A percentile compares a stretch with the other conserved stretches of the same genome.
These are phyloP conservation scores for Drosophila chauvacae DNA, from an alignment of 1,140 invertebrate species.

Conservation along the genomic window DNA sequence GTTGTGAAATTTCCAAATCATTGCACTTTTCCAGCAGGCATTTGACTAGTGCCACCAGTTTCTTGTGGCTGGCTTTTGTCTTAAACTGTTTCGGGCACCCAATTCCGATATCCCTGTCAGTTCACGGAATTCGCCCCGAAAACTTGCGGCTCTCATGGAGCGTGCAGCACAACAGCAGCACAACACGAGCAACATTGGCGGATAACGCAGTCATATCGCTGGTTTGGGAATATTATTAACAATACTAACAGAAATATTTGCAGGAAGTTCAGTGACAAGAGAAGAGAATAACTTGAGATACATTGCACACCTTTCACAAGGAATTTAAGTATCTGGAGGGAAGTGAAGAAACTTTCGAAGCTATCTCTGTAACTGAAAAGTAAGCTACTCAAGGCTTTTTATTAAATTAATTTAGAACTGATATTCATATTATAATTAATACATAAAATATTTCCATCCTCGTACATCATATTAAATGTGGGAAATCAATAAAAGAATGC, in stretches of 20 bases:
- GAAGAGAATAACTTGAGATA: neutral
- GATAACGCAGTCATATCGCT: slow-evolving; percentile 1
- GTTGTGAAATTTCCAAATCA: slow-evolving; percentile 84
- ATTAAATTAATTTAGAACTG: neutral
- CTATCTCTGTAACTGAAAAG: neutral
- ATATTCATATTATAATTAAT: neutral
- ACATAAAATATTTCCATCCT: neutral
- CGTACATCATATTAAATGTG: no score
- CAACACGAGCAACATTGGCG: neutral
- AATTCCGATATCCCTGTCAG: slow-evolving; percentile 61
- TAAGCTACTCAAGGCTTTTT: neutral
- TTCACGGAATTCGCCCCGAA: slow-evolving; percentile 59
- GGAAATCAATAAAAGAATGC: neutral
- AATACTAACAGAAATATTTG: slow-evolving; percentile 12
- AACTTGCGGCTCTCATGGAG: slow-evolving; percentile 33
- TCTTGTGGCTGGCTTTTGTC: slow-evolving; percentile 43
- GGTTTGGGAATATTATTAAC: neutral
- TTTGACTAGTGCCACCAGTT: slow-evolving; percentile 52
- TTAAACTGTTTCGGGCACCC: slow-evolving; percentile 36
- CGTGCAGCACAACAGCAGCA: slow-evolving; percentile 25
- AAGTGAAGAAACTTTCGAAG: neutral
- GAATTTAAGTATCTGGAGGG: neutral
- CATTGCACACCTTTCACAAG: neutral
- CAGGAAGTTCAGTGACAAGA: neutral
- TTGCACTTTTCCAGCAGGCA: slow-evolving; percentile 69